Conservation (phyloP, 2,888 invertebrate genomes). For the Apamea epomidion region DNA sequence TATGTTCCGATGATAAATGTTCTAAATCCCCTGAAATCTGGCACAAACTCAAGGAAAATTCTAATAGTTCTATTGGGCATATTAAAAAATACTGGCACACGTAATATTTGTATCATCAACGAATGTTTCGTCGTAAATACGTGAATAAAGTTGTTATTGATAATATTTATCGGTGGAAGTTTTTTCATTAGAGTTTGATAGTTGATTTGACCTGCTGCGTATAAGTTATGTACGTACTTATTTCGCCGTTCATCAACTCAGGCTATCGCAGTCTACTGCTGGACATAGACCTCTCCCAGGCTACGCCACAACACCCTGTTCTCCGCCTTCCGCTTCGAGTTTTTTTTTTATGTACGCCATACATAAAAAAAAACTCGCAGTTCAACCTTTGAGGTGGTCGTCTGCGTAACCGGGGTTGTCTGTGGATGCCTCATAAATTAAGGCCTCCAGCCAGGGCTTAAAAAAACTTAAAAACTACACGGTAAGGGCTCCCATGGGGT, state of each 20-base stretch:
- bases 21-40: slow-evolving; percentile 57
- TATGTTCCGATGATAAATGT: slow-evolving; percentile 44
- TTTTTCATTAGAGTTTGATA: slow-evolving; percentile 27
- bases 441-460: too few species aligned
- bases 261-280: neutral
- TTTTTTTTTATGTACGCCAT: too few species aligned
- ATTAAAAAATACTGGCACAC: slow-evolving; percentile 45
- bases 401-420: too few species aligned
- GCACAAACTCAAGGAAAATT: slow-evolving; percentile 70
- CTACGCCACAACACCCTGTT: neutral
- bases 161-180: slow-evolving; percentile 36
- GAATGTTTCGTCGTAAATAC: slow-evolving; percentile 38
- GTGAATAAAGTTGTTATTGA: slow-evolving; percentile 34
- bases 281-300: neutral
- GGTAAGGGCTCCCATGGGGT: too few species aligned
- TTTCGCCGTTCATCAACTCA: neutral
- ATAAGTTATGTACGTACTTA: neutral
- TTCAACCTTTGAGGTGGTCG: too few species aligned
- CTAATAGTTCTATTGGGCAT: slow-evolving; percentile 36
- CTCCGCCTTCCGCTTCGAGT: too few species aligned
- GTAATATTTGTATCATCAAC: slow-evolving; percentile 48
- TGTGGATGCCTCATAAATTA: too few species aligned
- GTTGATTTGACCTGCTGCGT: neutral
- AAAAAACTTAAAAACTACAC: too few species aligned
- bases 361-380: too few species aligned